A percentile compares a stretch with the other conserved stretches of the same genome.
Conservation (phyloP, 2,113 vertebrate species). For the Amia ocellicauda region DNA sequence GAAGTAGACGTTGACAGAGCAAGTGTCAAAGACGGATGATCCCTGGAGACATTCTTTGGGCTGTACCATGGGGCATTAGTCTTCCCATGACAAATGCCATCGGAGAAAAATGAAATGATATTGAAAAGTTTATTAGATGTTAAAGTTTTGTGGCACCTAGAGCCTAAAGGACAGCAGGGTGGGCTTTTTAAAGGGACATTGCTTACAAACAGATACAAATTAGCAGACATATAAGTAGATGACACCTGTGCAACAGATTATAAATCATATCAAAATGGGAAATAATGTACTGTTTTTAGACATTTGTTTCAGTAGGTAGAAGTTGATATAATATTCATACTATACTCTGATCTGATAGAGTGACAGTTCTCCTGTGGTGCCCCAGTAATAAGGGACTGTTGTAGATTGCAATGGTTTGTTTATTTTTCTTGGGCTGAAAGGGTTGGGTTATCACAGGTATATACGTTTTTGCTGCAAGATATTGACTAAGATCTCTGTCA, state of each 20-base stretch:
- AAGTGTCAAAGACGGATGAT: constrained; percentile 12
- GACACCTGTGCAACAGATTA: constrained; percentile 28
- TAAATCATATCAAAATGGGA: too few relatives aligned
- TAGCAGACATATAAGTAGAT: constrained; percentile 34
- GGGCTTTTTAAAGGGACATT: constrained; percentile 20
- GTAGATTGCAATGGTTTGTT: too few relatives aligned
- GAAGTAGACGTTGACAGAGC: constrained; percentile 28
- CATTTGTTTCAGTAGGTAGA: too few relatives aligned
- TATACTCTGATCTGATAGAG: too few relatives aligned
- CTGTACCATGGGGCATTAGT: constrained; percentile 24
- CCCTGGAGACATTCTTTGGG: not conserved
- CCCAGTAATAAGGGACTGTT: too few relatives aligned
- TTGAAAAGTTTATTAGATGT: not conserved
- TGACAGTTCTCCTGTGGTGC: too few relatives aligned
- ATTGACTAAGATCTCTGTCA: too few relatives aligned
- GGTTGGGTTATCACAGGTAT: too few relatives aligned
- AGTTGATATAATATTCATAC: too few relatives aligned
- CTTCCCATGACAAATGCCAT: not conserved
- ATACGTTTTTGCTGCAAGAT: too few relatives aligned
- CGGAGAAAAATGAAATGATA: not conserved
- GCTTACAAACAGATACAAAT: constrained; percentile 23
- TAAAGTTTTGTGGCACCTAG: not conserved
- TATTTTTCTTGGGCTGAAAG: too few relatives aligned
- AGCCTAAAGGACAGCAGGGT: not conserved
- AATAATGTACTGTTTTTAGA: too few relatives aligned